Conservation (phyloP, 2,888 invertebrate species). For the Drosophila ustulata region DNA sequence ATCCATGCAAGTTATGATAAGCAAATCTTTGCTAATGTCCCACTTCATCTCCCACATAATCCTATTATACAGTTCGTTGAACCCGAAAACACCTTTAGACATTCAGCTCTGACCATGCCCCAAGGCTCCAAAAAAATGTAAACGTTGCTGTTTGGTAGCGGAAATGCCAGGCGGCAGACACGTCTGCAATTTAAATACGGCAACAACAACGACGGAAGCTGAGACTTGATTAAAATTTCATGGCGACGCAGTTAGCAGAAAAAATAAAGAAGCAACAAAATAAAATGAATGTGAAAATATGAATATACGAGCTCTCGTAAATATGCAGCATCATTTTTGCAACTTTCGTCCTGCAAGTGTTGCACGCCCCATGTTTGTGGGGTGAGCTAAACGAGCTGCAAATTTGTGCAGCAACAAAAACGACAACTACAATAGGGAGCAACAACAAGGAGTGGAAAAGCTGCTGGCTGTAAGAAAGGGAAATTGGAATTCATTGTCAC, state of each 20-base stretch:
- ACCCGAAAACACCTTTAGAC: constrained; percentile 14
- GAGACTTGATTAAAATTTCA: constrained; percentile 78
- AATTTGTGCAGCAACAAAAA: constrained; percentile 40
- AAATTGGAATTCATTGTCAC: constrained; percentile 60
- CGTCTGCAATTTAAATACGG: constrained; percentile 67
- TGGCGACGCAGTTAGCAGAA: constrained; percentile 69
- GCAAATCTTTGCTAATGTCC: constrained; percentile 10
- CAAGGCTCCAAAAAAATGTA: constrained; percentile 52
- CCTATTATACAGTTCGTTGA: constrained; percentile 18
- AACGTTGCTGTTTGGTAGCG: constrained; percentile 39
- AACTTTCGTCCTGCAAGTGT: constrained; percentile 22
- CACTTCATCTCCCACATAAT: constrained; percentile 5
- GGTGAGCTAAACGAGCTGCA: constrained; percentile 18
- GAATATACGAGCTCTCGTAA: constrained; percentile 9
- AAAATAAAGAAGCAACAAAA: constrained; percentile 15
- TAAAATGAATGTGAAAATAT: constrained; percentile 10
- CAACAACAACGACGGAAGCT: constrained; percentile 57
- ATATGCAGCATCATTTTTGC: constrained; percentile 50
- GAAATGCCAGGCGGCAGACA: constrained; percentile 73
- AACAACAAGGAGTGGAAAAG: constrained; percentile 14
- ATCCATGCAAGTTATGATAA: not conserved
- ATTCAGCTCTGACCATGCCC: constrained; percentile 25
- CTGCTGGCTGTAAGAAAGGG: constrained; percentile 42
- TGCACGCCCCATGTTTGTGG: constrained; percentile 6
- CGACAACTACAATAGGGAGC: not conserved